Evolutionary conservation across 2,888 invertebrate genomes (phyloP).

Genomic region (Drosophila robusta): DNA sequence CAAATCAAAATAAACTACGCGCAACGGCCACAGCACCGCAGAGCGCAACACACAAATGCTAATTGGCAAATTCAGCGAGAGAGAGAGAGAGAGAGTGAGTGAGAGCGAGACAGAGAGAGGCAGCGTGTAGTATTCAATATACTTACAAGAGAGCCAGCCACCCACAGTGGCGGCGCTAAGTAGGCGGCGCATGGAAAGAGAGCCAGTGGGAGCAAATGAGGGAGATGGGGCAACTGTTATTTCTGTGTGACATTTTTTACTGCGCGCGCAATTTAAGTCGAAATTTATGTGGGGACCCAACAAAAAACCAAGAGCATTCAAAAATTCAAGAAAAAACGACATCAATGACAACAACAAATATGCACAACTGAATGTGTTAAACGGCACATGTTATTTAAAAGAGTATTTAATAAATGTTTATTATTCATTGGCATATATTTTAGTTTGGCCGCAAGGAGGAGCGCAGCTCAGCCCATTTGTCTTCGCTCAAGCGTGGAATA

Average conservation of each 20-base stretch:
- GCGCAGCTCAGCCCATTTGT: conserved; percentile 71
- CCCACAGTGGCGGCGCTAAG: conserved; percentile 72
- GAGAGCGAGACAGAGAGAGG: conserved; percentile 12
- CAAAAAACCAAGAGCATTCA: conserved; percentile 49
- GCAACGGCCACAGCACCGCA: conserved; percentile 19
- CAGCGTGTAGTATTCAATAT: not conserved
- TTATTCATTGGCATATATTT: conserved; percentile 26
- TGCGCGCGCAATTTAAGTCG: conserved; percentile 82
- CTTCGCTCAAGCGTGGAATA: conserved; percentile 78
- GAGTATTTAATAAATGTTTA: conserved; percentile 68
- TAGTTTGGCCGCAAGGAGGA: not conserved
- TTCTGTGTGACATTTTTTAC: conserved; percentile 52
- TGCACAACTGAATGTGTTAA: conserved; percentile 81
- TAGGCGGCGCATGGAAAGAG: conserved; percentile 62
- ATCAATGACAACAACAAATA: conserved; percentile 5
- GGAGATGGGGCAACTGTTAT: conserved; percentile 14
- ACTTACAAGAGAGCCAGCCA: conserved; percentile 43
- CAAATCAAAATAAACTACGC: conserved; percentile 74
- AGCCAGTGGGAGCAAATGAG: conserved; percentile 4
- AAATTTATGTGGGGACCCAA: conserved; percentile 68
- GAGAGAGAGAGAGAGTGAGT: conserved; percentile 9
- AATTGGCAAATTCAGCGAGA: conserved; percentile 61
- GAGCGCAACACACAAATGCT: conserved; percentile 48
- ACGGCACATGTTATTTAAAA: conserved; percentile 78
- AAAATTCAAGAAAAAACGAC: conserved; percentile 32